Evolutionary conservation across 2,888 invertebrate species (phyloP).

Genomic region (Caenorhabditis becei): DNA sequence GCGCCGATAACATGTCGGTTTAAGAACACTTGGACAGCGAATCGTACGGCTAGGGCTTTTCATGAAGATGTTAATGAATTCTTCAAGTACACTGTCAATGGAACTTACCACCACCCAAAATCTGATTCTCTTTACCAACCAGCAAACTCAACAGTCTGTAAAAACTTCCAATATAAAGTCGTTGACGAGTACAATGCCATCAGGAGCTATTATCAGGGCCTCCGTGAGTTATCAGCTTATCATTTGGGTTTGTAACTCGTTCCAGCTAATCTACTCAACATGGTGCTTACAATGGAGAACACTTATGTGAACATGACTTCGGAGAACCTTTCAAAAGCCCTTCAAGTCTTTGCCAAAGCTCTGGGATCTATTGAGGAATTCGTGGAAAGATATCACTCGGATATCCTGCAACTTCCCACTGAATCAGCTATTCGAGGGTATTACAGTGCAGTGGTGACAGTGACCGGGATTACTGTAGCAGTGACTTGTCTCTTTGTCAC

Average conservation of each 20-base stretch:
- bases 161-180: neutral
- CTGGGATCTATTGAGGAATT: constrained; percentile 27
- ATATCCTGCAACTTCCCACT: constrained; percentile 5
- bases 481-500: neutral
- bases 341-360: constrained; percentile 9
- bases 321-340: neutral
- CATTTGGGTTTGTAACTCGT: too few relatives aligned
- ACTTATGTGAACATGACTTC: neutral
- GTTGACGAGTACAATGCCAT: neutral
- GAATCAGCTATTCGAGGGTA: neutral
- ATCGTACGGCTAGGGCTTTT: neutral
- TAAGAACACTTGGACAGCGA: neutral
- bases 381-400: constrained; percentile 13
- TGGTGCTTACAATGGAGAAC: neutral
- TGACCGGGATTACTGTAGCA: neutral
- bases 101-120: neutral
- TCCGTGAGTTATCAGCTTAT: too few relatives aligned
- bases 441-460: neutral
- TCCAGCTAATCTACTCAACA: neutral
- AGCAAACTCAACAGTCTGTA: neutral
- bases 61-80: neutral
- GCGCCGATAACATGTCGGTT: constrained; percentile 1
- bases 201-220: too few relatives aligned
- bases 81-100: neutral
- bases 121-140: neutral